These are phyloP conservation scores for Pelodiscus sinensis DNA, from an alignment of 2,113 vertebrate species.

Conservation along the genomic window DNA sequence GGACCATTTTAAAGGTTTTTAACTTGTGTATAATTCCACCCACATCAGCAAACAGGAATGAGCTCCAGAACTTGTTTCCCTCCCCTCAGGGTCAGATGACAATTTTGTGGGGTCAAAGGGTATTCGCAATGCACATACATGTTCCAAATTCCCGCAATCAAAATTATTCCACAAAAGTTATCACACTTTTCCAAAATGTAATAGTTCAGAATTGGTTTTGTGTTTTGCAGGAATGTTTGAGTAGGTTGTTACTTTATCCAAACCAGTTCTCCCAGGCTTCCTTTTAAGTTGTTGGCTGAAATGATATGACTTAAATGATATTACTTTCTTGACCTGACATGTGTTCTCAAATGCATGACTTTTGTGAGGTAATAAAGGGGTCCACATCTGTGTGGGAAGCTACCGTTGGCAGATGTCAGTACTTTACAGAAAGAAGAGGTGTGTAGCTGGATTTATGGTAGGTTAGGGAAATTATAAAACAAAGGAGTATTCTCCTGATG, in stretches of 20 bases:
- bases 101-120: too few relatives aligned
- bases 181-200: rapidly evolving
- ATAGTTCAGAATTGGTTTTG: neutral
- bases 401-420: neutral
- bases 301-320: neutral
- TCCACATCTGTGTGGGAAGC: conserved; percentile 36
- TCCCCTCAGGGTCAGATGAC: too few relatives aligned
- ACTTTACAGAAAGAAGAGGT: conserved; percentile 5
- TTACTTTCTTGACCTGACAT: neutral
- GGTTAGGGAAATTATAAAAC: conserved; percentile 56
- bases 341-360: conserved; percentile 40
- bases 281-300: conserved; percentile 31
- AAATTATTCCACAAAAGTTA: neutral
- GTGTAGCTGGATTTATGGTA: conserved; percentile 24
- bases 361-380: conserved; percentile 1
- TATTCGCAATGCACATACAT: neutral
- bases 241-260: neutral
- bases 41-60: neutral
- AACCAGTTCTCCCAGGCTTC: neutral
- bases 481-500: conserved; percentile 38
- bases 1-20: neutral
- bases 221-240: neutral
- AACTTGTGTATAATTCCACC: neutral
- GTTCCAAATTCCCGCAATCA: neutral
- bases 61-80: neutral